Base-by-base conservation (phyloP, 2,888 invertebrate species). In the Mycogona germanica region DNA sequence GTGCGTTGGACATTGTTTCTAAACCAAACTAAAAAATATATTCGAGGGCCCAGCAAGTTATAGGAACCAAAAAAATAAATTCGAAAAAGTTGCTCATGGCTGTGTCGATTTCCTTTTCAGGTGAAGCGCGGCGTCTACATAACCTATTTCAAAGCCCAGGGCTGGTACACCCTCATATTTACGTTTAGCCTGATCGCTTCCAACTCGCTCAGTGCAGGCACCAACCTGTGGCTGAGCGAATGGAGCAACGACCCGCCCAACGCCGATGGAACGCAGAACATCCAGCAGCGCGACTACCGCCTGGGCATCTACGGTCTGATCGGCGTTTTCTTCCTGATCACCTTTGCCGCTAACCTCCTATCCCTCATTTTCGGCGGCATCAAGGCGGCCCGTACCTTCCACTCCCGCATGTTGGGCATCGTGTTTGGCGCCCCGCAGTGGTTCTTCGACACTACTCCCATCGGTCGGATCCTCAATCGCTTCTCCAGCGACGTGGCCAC, bases 101-200 rank as follows among this genome's bases (percentile, higher is more conserved):
- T 7, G 19, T 25, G 26, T 25, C 17, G 12, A 7, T 9, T 35
- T 0, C 32, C 14, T 21, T 47, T 41, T 6, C 21, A 50, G 50
- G 52, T 55, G 7, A 46, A 38, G 1, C n/a, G 29, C 17, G 21
- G 26, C 58, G 71, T 71, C 0, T 95, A 95, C 72, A 78, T 84
- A 62, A 84, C 87, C 68, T 97, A 96, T 68, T 74, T 92, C 60
- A 78, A 78, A 69, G 84, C 87, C 47, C 84, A 91, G 59, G 91
- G 95, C 38, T 70, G 87, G 63, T 73, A 82, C 47, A 73, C 87
- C 50, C 78, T 84, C 0, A 67, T 82, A 19, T 71, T 81, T 14
- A 87, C 91, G 2, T 73, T 91, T 52, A 57, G 84, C 0, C 80
- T 92, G 71, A 85, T 87, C 2, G 21, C 56, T 7, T 55, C 59